phyloP scores from a whole-genome alignment of 2,888 invertebrate genomes.

The Ophonus ardosiacus region DNA sequence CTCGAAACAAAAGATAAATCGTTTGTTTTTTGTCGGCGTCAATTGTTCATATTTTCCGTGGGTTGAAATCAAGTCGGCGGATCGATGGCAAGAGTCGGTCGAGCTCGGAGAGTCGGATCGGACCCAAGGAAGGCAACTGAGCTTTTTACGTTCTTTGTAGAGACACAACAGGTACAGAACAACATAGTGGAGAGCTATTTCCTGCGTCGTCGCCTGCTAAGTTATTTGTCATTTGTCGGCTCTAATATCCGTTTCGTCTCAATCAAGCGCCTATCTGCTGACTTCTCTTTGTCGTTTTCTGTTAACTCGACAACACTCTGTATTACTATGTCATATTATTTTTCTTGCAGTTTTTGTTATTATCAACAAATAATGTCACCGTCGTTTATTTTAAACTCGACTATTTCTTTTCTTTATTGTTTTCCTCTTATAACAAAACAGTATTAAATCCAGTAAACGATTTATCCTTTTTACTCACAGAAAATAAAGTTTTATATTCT shows the following conservation, averaged over 20 bases:
- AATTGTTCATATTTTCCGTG: constrained; percentile 60
- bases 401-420: background rate
- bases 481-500: background rate
- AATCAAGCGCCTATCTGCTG: constrained; percentile 52
- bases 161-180: constrained; percentile 59
- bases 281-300: constrained; percentile 59
- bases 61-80: constrained; percentile 39
- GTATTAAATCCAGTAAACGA: background rate
- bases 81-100: constrained; percentile 6
- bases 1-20: constrained; percentile 60
- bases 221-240: constrained; percentile 63
- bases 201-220: constrained; percentile 55
- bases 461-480: background rate
- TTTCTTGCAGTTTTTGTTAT: constrained; percentile 27
- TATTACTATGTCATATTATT: constrained; percentile 58
- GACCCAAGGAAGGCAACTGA: constrained; percentile 8
- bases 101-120: background rate
- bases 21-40: constrained; percentile 55
- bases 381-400: background rate
- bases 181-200: constrained; percentile 51
- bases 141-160: constrained; percentile 44
- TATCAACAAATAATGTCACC: constrained; percentile 21
- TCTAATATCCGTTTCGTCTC: constrained; percentile 62
- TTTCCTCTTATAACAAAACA: background rate
- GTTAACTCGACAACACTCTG: constrained; percentile 48